A percentile compares a stretch with the other conserved stretches of the same genome.
phyloP scores from a whole-genome alignment of 1,140 invertebrate genomes.

The Galendromus occidentalis region DNA sequence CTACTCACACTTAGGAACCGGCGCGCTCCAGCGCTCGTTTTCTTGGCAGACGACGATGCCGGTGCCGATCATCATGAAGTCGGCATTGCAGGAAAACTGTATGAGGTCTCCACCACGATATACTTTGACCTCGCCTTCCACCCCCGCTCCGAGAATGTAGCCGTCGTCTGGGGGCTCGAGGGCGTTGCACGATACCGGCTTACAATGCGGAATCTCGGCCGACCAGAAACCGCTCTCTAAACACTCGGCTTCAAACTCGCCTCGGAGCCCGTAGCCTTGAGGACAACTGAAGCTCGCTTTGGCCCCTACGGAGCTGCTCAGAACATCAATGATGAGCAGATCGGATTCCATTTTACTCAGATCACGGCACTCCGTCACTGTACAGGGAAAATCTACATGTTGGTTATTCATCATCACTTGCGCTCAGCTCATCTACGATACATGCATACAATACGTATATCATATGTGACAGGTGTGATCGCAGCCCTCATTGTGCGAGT shows the following conservation, averaged over 20 bases:
- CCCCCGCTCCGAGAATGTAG: slow-evolving; percentile 43
- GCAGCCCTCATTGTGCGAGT: no score
- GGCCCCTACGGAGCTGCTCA: slow-evolving; percentile 51
- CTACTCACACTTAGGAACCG: slow-evolving; percentile 53
- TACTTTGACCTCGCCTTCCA: slow-evolving; percentile 23
- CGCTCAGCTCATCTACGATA: no score
- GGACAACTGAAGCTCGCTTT: slow-evolving; percentile 54
- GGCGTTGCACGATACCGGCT: slow-evolving; percentile 51
- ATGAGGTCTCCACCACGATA: slow-evolving; percentile 60
- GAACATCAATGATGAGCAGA: slow-evolving; percentile 23
- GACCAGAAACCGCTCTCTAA: slow-evolving; percentile 57
- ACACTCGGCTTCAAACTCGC: slow-evolving; percentile 49
- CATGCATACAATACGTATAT: no score
- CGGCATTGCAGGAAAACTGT: slow-evolving; percentile 62
- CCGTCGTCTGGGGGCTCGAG: slow-evolving; percentile 49
- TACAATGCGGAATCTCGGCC: slow-evolving; percentile 45
- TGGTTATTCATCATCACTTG: no score
- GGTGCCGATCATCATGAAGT: slow-evolving; percentile 66
- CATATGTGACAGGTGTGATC: no score
- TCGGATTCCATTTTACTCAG: background rate
- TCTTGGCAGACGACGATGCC: slow-evolving; percentile 66
- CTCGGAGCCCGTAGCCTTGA: slow-evolving; percentile 51
- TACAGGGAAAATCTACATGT: background rate
- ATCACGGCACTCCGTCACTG: slow-evolving; percentile 10
- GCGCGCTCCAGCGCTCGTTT: slow-evolving; percentile 62